Percentiles rank a stretch among this genome's conserved stretches.
These are phyloP conservation scores for Xylocopa sonorina DNA, from an alignment of 1,140 invertebrate genomes.

Conservation along the genomic window DNA sequence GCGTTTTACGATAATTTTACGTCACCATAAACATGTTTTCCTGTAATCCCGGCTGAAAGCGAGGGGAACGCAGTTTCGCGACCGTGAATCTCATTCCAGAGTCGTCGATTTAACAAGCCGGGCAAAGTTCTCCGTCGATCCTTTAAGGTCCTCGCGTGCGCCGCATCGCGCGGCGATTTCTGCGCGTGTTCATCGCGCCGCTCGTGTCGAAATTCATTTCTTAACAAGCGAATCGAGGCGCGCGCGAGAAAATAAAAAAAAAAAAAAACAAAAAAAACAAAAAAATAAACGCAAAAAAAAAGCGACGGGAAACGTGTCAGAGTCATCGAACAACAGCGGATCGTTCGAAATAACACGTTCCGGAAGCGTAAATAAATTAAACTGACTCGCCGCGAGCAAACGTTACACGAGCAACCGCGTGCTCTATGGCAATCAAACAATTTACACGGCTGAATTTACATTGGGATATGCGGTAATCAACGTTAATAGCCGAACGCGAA, in stretches of 20 bases:
- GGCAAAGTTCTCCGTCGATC: background rate
- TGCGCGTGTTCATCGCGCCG: background rate
- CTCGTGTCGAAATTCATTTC: background rate
- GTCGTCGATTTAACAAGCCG: background rate
- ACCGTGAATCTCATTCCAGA: background rate
- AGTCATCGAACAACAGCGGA: background rate
- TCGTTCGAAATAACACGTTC: slow-evolving; percentile 10
- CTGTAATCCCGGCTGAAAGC: background rate
- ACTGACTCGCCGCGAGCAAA: slow-evolving; percentile 30
- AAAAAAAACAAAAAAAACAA: background rate
- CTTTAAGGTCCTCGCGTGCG: too few relatives aligned
- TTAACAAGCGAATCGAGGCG: background rate
- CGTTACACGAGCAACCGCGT: slow-evolving; percentile 28
- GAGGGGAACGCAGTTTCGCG: background rate
- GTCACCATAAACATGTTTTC: background rate
- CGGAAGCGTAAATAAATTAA: slow-evolving; percentile 45
- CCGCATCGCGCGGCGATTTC: background rate
- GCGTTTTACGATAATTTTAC: background rate
- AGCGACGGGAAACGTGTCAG: background rate
- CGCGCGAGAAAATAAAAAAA: background rate
- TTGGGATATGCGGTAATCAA: slow-evolving; percentile 21
- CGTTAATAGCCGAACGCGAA: slow-evolving; percentile 25
- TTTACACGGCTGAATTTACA: slow-evolving; percentile 38
- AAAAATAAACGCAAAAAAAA: background rate
- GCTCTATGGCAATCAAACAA: slow-evolving; percentile 23